Evolutionary conservation across 1,140 invertebrate genomes (phyloP).

Genomic region (Bacillus rossius): DNA sequence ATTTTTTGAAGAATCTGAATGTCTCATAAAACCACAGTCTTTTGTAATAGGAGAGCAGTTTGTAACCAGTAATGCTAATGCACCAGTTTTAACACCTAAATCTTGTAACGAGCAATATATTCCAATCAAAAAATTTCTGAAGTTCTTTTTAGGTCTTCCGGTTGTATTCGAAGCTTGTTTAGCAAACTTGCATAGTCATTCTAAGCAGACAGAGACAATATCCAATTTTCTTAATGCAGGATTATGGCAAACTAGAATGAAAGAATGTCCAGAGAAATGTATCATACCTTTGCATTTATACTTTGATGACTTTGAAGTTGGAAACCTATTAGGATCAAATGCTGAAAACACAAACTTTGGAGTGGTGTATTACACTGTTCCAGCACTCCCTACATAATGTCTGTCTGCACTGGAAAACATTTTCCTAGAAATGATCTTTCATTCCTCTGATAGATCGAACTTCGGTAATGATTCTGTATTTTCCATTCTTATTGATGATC

Average conservation of each 20-base stretch:
- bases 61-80: background rate
- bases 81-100: background rate
- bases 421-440: background rate
- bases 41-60: background rate
- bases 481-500: background rate
- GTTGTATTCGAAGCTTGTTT: background rate
- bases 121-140: background rate
- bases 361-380: background rate
- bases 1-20: background rate
- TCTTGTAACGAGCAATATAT: background rate
- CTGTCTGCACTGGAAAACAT: constrained; percentile 4
- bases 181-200: background rate
- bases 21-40: background rate
- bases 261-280: background rate
- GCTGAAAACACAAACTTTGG: background rate
- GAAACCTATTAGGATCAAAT: constrained; percentile 2
- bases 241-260: background rate
- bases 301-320: constrained; percentile 5
- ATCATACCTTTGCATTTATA: background rate
- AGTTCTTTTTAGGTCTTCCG: background rate
- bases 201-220: background rate
- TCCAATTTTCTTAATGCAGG: background rate
- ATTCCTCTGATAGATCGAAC: background rate
- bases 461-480: background rate
- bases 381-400: background rate